Conservation (phyloP, 1,140 invertebrate genomes). For the Eriosoma lanigerum region DNA sequence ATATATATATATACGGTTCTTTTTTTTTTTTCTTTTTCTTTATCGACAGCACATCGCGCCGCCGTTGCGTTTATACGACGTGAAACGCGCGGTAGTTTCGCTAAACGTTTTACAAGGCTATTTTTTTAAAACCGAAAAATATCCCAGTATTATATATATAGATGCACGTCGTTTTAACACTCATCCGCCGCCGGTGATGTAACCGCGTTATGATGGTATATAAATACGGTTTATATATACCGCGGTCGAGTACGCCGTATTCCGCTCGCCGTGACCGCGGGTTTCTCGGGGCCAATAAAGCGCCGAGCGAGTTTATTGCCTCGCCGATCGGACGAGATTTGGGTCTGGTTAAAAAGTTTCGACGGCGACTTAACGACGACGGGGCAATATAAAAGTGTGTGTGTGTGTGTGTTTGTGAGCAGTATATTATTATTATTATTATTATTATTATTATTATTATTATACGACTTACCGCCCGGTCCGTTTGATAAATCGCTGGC, state of each 20-base stretch:
- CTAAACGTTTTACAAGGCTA: conserved; percentile 50
- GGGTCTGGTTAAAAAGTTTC: conserved; percentile 43
- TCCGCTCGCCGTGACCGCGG: neutral
- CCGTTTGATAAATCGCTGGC: conserved; percentile 7
- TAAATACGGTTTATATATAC: neutral
- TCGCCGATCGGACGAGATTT: conserved; percentile 32
- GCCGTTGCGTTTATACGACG: conserved; percentile 8
- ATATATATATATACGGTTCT: neutral
- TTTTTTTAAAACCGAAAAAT: conserved; percentile 14
- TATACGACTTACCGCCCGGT: neutral
- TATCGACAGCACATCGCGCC: neutral
- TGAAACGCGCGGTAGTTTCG: conserved; percentile 28
- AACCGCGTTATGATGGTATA: neutral
- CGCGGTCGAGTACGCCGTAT: neutral
- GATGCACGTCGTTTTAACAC: neutral
- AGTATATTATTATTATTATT: neutral
- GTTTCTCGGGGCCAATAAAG: conserved; percentile 39
- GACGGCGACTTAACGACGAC: conserved; percentile 20
- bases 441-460: no score
- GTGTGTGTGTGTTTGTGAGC: neutral
- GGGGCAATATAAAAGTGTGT: conserved; percentile 34
- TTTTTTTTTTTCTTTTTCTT: no score
- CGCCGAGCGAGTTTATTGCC: conserved; percentile 33
- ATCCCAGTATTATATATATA: neutral
- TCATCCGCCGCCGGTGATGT: neutral